Base-by-base conservation (phyloP, 2,113 vertebrate species). In the Perognathus longimembris region DNA sequence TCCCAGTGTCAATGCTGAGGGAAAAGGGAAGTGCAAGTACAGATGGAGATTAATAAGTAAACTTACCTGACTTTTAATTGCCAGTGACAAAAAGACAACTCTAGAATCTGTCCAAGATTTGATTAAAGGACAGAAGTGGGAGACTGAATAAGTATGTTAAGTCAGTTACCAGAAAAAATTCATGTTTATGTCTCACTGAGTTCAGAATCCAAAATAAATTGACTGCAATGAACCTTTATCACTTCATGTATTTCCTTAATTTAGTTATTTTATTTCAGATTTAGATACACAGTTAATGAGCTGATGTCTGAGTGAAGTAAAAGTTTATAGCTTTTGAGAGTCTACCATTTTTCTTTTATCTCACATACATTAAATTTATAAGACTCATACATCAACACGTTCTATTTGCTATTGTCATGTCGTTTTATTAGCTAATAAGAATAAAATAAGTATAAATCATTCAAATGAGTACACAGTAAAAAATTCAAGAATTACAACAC, bases 351-450 rank as follows among this genome's bases (percentile, higher is more conserved):
- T 78, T 30, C 36, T 82, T 88, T 71, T 77, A 34, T 77, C 45
- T 22, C 84, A 26, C 12, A 45, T 86, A 69, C 21, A 81, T 69
- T 87, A 92, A 38, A 32, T 84, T 92, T 95, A 87, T 84, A 69
- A 91, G 73, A 92, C 22, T 8, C 74, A 40, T 69, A 7, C 9
- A 78, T 74, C 63, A 66, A 26, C 36, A 80, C 87, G 18, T 57
- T 81, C 0, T 0, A 71, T 89, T 90, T 89, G 84, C 45, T 84
- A 24, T 79, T 91, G 69, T 69, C 28, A 40, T 67, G 34, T 63
- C 21, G 50, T 81, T 94, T 81, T 91, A 89, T 77, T 95, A 81
- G 79, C 11, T 85, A 80, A 86, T 84, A 57, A 77, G n/a, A 17
- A 45, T 22, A 88, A 83, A 36, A 87, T 66, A 78, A 92, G 71